These are phyloP conservation scores for Xenentodon cancila DNA, from an alignment of 2,797 vertebrate genomes.

Conservation along the genomic window DNA sequence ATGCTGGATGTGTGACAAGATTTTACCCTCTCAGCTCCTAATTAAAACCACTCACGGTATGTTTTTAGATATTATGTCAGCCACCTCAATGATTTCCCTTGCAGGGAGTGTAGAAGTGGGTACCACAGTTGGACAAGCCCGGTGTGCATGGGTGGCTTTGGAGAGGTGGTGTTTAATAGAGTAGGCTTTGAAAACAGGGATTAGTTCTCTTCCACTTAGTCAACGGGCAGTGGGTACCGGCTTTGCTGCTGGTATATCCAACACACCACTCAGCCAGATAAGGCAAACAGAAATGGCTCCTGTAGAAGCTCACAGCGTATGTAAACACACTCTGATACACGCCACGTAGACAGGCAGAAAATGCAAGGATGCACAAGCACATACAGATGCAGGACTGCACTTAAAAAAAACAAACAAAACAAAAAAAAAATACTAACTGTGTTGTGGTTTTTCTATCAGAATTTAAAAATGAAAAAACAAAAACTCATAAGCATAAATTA, in stretches of 20 bases:
- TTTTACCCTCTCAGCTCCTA: conserved; percentile 42
- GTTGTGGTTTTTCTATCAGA: not conserved
- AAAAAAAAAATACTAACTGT: too few relatives aligned
- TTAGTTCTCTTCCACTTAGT: conserved; percentile 75
- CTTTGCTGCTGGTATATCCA: conserved; percentile 58
- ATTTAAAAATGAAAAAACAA: conserved; percentile 53
- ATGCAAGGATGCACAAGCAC: not conserved
- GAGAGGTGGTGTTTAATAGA: conserved; percentile 71
- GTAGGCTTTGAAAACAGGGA: conserved; percentile 65
- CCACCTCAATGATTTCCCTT: conserved; percentile 13
- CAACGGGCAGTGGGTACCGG: conserved; percentile 59
- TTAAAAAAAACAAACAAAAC: not conserved
- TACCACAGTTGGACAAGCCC: conserved; percentile 40
- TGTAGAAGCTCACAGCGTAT: conserved; percentile 50
- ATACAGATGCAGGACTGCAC: conserved; percentile 2
- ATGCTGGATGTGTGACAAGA: conserved; percentile 46
- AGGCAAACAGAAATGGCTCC: conserved; percentile 59
- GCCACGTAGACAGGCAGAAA: conserved; percentile 1
- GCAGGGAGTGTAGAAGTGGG: conserved; percentile 25
- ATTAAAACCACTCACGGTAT: conserved; percentile 43
- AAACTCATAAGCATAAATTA: conserved; percentile 57
- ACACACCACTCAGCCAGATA: conserved; percentile 64
- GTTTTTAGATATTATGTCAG: conserved; percentile 67
- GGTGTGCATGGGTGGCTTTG: conserved; percentile 72
- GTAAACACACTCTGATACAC: conserved; percentile 18